These are phyloP conservation scores for Gasterosteus aculeatus DNA, from an alignment of 2,113 vertebrate species.

Conservation along the genomic window DNA sequence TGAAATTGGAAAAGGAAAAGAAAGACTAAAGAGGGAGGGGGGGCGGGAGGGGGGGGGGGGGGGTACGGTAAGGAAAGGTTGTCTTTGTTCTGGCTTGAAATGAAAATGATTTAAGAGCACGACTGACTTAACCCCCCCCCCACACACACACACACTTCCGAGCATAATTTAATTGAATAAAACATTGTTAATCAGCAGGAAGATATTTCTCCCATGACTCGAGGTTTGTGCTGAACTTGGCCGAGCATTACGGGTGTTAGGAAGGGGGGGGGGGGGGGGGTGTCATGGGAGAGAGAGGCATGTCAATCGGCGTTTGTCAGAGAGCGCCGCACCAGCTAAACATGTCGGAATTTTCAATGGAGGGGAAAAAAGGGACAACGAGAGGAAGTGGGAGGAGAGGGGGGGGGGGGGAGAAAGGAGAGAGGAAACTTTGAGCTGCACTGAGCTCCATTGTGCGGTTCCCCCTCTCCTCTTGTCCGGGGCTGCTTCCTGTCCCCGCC, in stretches of 20 bases:
- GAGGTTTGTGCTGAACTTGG: slow-evolving; percentile 45
- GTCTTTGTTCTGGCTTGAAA: slow-evolving; percentile 54
- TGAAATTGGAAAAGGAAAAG: slow-evolving; percentile 34
- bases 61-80: slow-evolving; percentile 26
- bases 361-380: slow-evolving; percentile 30
- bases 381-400: slow-evolving; percentile 30
- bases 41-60: slow-evolving; percentile 7
- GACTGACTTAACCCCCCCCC: slow-evolving; percentile 45
- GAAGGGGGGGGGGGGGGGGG: slow-evolving; percentile 10
- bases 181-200: slow-evolving; percentile 57
- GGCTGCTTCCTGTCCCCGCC: slow-evolving; percentile 56
- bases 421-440: slow-evolving; percentile 60
- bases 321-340: slow-evolving; percentile 35
- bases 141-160: slow-evolving; percentile 13
- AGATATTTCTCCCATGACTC: slow-evolving; percentile 59
- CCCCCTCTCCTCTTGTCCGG: slow-evolving; percentile 49
- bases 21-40: neutral
- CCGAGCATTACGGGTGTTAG: slow-evolving; percentile 25
- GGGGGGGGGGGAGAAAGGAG: slow-evolving; percentile 8
- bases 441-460: slow-evolving; percentile 68
- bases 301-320: slow-evolving; percentile 50
- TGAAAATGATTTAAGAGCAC: slow-evolving; percentile 67
- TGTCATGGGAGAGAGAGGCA: slow-evolving; percentile 28
- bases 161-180: slow-evolving; percentile 68
- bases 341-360: slow-evolving; percentile 54